phyloP scores from a whole-genome alignment of 2,888 invertebrate species.

The Sesamia inferens region DNA sequence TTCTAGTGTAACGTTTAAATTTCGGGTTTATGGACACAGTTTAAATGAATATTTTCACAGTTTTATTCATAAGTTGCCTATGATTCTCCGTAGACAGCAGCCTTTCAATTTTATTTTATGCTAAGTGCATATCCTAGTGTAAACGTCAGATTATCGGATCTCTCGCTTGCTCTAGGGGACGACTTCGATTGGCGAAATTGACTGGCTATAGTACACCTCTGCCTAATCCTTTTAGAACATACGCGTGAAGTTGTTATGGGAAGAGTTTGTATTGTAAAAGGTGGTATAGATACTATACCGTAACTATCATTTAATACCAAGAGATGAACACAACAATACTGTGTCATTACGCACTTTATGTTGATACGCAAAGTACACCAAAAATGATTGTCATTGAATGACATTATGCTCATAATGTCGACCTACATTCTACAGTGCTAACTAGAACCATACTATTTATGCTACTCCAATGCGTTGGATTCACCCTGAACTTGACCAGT shows the following conservation, averaged over 20 bases:
- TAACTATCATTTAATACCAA: no score
- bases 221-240: no score
- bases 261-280: no score
- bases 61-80: no score
- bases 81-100: background rate
- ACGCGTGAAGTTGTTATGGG: no score
- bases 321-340: no score
- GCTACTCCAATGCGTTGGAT: constrained; percentile 14
- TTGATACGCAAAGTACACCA: constrained; percentile 4
- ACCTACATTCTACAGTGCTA: constrained; percentile 33
- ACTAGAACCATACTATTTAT: background rate
- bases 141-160: no score
- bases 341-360: background rate
- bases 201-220: no score
- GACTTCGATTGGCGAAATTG: no score
- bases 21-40: background rate
- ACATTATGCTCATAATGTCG: constrained; percentile 21
- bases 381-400: constrained; percentile 23
- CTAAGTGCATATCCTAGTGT: background rate
- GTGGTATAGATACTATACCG: no score
- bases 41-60: no score
- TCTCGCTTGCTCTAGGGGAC: no score
- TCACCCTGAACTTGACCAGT: constrained; percentile 54
- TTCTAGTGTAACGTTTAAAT: background rate
- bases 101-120: background rate